Evolutionary conservation across 2,888 invertebrate species (phyloP).

Genomic region (Cephus spinipes): DNA sequence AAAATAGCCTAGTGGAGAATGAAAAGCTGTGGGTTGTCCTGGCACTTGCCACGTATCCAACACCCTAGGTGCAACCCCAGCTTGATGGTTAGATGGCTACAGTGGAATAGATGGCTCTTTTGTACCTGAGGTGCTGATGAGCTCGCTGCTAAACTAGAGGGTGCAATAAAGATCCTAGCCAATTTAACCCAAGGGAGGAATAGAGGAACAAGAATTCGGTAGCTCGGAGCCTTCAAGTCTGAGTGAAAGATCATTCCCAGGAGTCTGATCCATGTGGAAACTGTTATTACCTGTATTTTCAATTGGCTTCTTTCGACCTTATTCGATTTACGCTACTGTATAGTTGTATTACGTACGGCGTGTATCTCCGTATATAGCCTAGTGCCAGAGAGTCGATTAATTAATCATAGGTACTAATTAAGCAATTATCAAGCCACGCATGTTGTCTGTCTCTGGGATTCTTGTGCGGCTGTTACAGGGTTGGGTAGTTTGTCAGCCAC

Average conservation of each 20-base stretch:
- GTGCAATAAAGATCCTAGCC: background rate
- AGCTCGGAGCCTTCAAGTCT: background rate
- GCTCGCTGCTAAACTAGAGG: background rate
- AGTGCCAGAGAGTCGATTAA: background rate
- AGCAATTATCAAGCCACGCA: constrained; percentile 25
- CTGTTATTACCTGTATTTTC: background rate
- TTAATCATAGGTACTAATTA: constrained; percentile 28
- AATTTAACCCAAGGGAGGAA: background rate
- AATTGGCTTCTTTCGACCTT: background rate
- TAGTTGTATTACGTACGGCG: background rate
- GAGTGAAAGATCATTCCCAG: background rate
- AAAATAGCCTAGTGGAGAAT: background rate
- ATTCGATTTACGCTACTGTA: background rate
- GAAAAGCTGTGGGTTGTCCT: background rate
- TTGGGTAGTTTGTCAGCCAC: background rate
- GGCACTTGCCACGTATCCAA: background rate
- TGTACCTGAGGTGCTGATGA: background rate
- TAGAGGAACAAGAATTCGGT: background rate
- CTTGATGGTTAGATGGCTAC: background rate
- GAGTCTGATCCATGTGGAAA: background rate
- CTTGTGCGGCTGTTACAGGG: background rate
- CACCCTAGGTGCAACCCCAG: background rate
- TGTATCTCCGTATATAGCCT: background rate
- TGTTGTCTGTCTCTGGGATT: constrained; percentile 19
- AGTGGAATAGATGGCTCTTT: background rate